Conservation (phyloP, 2,797 vertebrate genomes). For the Sebastes matsubarae region DNA sequence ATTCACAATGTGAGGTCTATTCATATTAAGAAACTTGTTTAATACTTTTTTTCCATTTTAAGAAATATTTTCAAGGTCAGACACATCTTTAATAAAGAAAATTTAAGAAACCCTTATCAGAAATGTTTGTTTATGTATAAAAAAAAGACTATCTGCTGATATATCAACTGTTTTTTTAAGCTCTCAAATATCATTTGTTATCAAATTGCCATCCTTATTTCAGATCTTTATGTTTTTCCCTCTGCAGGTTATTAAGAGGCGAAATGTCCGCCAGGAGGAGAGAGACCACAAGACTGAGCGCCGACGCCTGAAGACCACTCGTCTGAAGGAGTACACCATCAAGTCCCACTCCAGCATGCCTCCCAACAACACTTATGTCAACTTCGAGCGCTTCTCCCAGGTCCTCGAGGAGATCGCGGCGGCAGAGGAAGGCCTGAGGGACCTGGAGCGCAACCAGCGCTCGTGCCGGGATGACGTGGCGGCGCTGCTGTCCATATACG, state of each 20-base stretch:
- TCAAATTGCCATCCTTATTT: not conserved
- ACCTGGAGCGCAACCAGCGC: constrained; percentile 90
- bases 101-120: not conserved
- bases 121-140: not conserved
- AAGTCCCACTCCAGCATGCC: constrained; percentile 99
- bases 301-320: constrained; percentile 93
- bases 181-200: not conserved
- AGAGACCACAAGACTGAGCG: constrained; percentile 90
- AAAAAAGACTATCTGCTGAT: not conserved
- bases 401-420: constrained; percentile 94
- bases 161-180: not conserved
- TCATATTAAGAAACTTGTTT: no score
- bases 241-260: constrained; percentile 92
- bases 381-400: constrained; percentile 97
- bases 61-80: not conserved
- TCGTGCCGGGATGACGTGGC: constrained; percentile 92
- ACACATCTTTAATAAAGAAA: not conserved
- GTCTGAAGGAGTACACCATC: constrained; percentile 98
- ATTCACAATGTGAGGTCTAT: not conserved
- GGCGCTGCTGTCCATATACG: constrained; percentile 92
- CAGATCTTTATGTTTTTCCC: not conserved
- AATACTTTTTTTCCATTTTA: no score
- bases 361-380: constrained; percentile 98
- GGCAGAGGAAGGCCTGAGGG: constrained; percentile 90
- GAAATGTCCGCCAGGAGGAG: constrained; percentile 93